These are phyloP conservation scores for Pollenia angustigena DNA, from an alignment of 2,888 invertebrate species.

Conservation along the genomic window DNA sequence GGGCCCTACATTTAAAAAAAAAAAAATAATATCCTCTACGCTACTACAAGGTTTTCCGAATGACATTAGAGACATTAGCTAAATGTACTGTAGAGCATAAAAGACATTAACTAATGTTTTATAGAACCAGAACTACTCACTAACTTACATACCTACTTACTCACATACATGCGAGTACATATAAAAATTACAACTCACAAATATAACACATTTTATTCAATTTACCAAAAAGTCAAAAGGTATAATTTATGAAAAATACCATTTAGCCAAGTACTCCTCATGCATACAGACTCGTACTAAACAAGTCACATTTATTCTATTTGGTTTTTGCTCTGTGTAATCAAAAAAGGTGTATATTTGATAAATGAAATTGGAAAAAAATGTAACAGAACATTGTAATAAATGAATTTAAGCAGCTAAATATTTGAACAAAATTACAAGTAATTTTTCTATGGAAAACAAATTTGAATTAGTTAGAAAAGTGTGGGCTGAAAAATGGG, in stretches of 20 bases:
- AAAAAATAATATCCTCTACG: slow-evolving; percentile 16
- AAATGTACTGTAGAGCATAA: slow-evolving; percentile 32
- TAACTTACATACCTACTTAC: not conserved
- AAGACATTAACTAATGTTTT: slow-evolving; percentile 73
- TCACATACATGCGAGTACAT: not conserved
- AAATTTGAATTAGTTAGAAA: not conserved
- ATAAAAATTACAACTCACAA: slow-evolving; percentile 9
- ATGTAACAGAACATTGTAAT: slow-evolving; percentile 19
- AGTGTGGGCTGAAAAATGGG: not conserved
- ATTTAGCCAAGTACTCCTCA: slow-evolving; percentile 14
- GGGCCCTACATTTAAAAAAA: slow-evolving; percentile 45
- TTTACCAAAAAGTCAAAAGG: slow-evolving; percentile 71
- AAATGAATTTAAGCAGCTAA: slow-evolving; percentile 37
- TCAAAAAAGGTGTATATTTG: slow-evolving; percentile 67
- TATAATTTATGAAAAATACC: slow-evolving; percentile 71
- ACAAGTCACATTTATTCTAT: slow-evolving; percentile 48
- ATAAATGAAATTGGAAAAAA: slow-evolving; percentile 68
- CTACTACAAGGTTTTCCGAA: not conserved
- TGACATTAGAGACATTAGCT: slow-evolving; percentile 54
- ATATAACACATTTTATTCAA: slow-evolving; percentile 68
- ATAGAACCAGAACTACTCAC: not conserved
- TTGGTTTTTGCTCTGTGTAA: slow-evolving; percentile 32
- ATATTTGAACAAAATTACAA: slow-evolving; percentile 17
- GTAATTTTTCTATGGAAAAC: not conserved
- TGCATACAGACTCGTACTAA: slow-evolving; percentile 8